Evolutionary conservation across 1,140 invertebrate genomes (phyloP).

Genomic region (Grapholita molesta): DNA sequence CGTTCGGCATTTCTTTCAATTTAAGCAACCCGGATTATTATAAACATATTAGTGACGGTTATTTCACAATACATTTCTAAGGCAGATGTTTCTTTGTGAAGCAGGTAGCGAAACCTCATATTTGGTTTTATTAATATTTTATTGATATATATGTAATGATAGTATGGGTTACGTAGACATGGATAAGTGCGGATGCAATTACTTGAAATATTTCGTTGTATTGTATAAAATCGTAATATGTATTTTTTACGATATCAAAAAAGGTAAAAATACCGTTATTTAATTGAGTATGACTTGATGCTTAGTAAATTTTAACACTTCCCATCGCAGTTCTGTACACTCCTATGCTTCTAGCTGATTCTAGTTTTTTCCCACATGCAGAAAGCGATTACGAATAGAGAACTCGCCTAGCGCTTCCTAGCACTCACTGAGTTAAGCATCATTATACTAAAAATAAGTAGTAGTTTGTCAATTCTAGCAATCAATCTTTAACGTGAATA

Average conservation of each 20-base stretch:
- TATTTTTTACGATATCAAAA: neutral
- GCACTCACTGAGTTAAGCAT: too few species aligned
- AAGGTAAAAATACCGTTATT: too few species aligned
- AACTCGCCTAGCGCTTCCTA: too few species aligned
- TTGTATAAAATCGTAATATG: neutral
- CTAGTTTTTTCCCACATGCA: too few species aligned
- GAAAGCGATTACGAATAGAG: too few species aligned
- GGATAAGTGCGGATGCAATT: neutral
- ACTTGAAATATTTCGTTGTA: neutral
- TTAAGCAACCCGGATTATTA: conserved; percentile 40
- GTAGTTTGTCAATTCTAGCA: too few species aligned
- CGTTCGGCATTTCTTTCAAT: conserved; percentile 34
- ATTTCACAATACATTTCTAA: conserved; percentile 27
- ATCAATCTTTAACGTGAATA: too few species aligned
- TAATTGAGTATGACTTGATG: too few species aligned
- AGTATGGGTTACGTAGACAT: neutral
- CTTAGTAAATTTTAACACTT: too few species aligned
- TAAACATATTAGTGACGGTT: conserved; percentile 46
- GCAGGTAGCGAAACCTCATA: conserved; percentile 24
- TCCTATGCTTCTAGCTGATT: too few species aligned
- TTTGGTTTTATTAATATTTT: conserved; percentile 25
- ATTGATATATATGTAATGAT: conserved; percentile 4
- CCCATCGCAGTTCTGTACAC: too few species aligned
- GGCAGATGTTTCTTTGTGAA: conserved; percentile 25
- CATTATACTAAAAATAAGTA: too few species aligned